Evolutionary conservation across 2,113 vertebrate genomes (phyloP), one percentile per base, ranked within the genome.

Genomic region (Triplophysa rosa): DNA sequence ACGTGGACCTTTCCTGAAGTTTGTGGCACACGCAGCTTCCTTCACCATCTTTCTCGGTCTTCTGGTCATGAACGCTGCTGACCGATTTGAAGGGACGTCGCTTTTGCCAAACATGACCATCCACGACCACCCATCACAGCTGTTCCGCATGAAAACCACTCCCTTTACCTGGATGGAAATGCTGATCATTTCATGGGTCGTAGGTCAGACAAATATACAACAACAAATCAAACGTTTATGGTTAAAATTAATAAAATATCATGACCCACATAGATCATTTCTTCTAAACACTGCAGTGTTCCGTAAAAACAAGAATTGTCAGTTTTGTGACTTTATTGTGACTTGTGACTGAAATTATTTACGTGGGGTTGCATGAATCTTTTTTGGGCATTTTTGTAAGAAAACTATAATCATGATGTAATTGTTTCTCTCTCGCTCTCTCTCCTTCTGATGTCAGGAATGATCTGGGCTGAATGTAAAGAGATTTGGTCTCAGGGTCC

Each of bases 391-490:
- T 29, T 56, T 56, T 56, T 9, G 9, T 17, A 17, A 17, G 49
- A 26, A 67, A 40, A 58, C 3, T 21, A 23, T 24, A 8, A 33
- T 58, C 21, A 58, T 47, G 40, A 19, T 71, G 56, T 14, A 52
- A 79, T 47, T 9, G 59, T 16, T 29, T 33, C 8, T 13, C 8
- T 66, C 37, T 13, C 8, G 63, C 37, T 21, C 8, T 74, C 75
- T 4, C 33, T 37, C 33, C 5, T 79, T 23, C 14, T 6, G n/a
- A 59, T 72, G 67, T 42, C 82, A 99, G 97, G 97, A 16, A 99
- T 98, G 93, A 97, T 98, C 89, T 98, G 97, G 95, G 93, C 96
- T 21, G 97, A 96, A 89, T 99, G 96, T 87, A 97, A 95, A 88
- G 93, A 96, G 86, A 97, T 99, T 77, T 99, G 97, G 97, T 93